Conservation (phyloP, 2,797 vertebrate genomes). For the Alauda arvensis region DNA sequence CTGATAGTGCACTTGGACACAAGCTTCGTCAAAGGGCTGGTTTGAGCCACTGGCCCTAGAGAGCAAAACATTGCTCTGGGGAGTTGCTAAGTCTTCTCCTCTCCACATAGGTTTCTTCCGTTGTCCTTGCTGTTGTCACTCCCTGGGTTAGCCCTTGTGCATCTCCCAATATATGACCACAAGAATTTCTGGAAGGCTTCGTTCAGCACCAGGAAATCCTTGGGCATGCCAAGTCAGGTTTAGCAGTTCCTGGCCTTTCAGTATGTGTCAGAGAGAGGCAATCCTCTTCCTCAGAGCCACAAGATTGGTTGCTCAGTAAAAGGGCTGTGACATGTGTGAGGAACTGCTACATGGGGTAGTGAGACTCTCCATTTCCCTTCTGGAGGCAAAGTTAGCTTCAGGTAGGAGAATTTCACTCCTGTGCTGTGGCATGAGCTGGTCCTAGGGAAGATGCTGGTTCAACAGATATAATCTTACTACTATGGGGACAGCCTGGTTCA, state of each 20-base stretch:
- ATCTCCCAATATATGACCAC: background rate
- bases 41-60: constrained; percentile 58
- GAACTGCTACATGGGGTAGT: background rate
- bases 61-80: background rate
- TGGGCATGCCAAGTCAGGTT: background rate
- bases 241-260: background rate
- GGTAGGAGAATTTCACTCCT: background rate
- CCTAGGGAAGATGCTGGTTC: background rate
- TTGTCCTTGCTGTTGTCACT: background rate
- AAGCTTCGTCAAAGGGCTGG: constrained; percentile 81
- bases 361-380: background rate
- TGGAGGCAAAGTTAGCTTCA: background rate
- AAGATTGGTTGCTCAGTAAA: background rate
- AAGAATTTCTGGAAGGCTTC: background rate
- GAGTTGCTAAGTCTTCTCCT: background rate
- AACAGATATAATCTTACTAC: background rate
- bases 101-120: background rate
- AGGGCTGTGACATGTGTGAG: background rate
- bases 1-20: constrained; percentile 91
- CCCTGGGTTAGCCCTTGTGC: background rate
- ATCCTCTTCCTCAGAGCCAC: background rate
- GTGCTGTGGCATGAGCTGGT: background rate
- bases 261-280: background rate
- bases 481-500: background rate
- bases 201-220: background rate